Evolutionary conservation across 2,113 vertebrate species (phyloP).

Genomic region (Zosterops lateralis): DNA sequence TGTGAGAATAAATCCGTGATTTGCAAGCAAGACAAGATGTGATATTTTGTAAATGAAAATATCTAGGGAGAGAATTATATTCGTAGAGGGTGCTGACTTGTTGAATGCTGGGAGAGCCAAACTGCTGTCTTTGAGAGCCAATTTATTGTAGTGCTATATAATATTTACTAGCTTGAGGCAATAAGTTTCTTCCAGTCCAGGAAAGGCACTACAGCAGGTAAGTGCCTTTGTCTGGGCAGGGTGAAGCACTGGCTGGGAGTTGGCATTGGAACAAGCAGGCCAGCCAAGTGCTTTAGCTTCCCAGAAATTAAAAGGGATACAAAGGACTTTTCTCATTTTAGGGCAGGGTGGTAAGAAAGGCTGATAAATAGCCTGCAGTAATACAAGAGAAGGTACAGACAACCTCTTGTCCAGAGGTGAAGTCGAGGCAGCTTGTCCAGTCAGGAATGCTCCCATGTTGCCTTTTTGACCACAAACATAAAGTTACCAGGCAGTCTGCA

Average conservation of each 20-base stretch:
- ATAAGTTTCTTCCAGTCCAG: background rate
- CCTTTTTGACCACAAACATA: background rate
- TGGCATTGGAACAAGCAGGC: background rate
- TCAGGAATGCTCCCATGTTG: background rate
- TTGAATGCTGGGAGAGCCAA: conserved; percentile 13
- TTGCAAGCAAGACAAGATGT: conserved; percentile 11
- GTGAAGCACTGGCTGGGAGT: background rate
- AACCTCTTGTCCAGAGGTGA: background rate
- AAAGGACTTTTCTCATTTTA: background rate
- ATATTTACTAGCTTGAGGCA: background rate
- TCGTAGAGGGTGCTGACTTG: conserved; percentile 28
- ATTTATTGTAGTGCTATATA: background rate
- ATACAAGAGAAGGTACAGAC: background rate
- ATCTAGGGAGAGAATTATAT: conserved; percentile 1
- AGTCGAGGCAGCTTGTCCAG: background rate
- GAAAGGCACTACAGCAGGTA: background rate
- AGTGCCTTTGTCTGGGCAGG: background rate
- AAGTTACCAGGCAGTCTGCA: background rate
- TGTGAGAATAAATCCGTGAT: conserved; percentile 50
- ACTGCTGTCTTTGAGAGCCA: background rate
- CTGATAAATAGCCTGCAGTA: background rate
- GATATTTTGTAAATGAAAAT: conserved; percentile 36
- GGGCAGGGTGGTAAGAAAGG: background rate
- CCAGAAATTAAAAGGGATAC: background rate
- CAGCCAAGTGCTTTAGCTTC: background rate